Evolutionary conservation across 2,113 vertebrate species (phyloP).

Genomic region (Amblyornis subalaris): DNA sequence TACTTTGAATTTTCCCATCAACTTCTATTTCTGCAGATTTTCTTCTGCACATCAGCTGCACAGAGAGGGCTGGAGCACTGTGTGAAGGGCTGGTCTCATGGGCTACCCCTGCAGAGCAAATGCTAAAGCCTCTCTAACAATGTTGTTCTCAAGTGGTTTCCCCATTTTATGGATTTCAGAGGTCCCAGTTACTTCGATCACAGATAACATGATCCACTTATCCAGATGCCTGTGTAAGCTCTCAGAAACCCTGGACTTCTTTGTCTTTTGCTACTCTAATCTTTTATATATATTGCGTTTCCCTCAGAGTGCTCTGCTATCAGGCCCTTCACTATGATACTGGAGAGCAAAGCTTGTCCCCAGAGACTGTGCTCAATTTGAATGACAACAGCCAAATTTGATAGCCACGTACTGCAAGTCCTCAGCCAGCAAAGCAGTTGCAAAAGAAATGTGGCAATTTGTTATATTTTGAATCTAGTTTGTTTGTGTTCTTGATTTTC

Average conservation of each 20-base stretch:
- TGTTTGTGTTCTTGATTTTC: background rate
- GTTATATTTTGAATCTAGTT: background rate
- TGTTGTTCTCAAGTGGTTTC: background rate
- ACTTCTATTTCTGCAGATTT: background rate
- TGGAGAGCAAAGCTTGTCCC: background rate
- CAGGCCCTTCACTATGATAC: background rate
- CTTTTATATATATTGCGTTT: background rate
- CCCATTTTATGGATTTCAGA: conserved; percentile 11
- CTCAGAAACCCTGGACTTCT: background rate
- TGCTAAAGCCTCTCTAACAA: background rate
- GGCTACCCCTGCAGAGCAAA: background rate
- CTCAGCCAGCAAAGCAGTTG: background rate
- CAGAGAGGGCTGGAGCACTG: background rate
- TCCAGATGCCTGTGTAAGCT: background rate
- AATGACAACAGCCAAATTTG: background rate
- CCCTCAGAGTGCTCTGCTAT: background rate
- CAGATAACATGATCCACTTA: background rate
- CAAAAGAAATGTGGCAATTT: background rate
- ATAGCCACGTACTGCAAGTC: background rate
- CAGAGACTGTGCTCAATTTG: background rate
- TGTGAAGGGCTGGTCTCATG: background rate
- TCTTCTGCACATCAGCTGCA: background rate
- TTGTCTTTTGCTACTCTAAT: background rate
- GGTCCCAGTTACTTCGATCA: background rate
- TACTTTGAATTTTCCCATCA: background rate